Base-by-base conservation (phyloP, 2,113 vertebrate genomes). In the Apodemus sylvaticus region DNA sequence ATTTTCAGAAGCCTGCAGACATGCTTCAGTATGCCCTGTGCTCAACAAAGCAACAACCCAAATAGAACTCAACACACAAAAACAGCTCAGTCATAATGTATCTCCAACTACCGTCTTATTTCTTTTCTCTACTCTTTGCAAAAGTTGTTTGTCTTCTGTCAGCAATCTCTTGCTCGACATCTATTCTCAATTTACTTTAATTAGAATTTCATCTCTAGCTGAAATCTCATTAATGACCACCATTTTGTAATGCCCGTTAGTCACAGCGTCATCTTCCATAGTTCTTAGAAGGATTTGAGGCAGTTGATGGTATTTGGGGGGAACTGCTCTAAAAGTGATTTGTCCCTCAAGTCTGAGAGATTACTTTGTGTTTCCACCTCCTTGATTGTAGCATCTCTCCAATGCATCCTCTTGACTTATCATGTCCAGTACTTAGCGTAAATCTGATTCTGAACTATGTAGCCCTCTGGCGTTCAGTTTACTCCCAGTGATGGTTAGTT, bases 41-140 rank as follows among this genome's bases (percentile, higher is more conserved):
- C 45, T 94, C 89, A 79, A 77, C 53, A 96, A 89, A 78, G 42
- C 34, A 86, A 90, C 31, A 96, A 91, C 51, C 36, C 53, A 85
- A 79, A 20, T 34, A 36, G 92, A 90, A 39, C 12, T 45, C 68
- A 68, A 58, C 1, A 93, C 68, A 45, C 26, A 58, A 64, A 89
- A 51, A 24, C 20, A 13, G 83, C 10, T 74, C 39, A 34, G 31
- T 8, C 26, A 34, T 7, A 6, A 9, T 4, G 7, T 64, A 24
- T 4, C 48, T 90, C 26, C 11, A 86, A 64, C 36, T 42, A 45
- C 74, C 74, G 9, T 83, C 45, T 60, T 85, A 62, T 86, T 78
- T 83, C 20, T 94, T 55, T 82, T 51, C 45, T 93, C 39, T 19
- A 24, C 8, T 86, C 29, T 73, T 94, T 77, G 17, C 22, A 85